A percentile compares a stretch with the other conserved stretches of the same genome.
Conservation (phyloP, 2,113 vertebrate genomes). For the Furnarius figulus region DNA sequence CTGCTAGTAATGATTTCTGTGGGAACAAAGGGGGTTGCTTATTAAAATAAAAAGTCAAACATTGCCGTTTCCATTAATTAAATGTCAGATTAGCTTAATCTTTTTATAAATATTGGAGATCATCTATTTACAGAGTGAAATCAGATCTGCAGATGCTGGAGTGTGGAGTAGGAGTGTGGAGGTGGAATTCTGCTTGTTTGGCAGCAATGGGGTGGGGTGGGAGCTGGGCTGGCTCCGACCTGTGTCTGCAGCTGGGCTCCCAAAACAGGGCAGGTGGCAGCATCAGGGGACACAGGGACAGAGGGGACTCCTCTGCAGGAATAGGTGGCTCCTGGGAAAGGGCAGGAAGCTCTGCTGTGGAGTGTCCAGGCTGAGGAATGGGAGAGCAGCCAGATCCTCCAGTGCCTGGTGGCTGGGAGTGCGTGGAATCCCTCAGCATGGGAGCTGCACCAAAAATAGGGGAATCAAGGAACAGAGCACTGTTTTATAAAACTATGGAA, state of each 20-base stretch:
- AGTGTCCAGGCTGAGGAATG: not conserved
- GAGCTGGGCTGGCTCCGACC: not conserved
- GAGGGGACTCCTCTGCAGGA: not conserved
- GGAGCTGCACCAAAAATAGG: accelerated
- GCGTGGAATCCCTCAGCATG: not conserved
- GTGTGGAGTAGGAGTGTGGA: not conserved
- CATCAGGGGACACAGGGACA: accelerated
- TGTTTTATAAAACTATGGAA: not conserved
- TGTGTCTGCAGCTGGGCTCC: not conserved
- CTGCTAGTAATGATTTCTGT: constrained; percentile 43
- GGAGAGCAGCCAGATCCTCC: not conserved
- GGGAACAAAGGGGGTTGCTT: constrained; percentile 44
- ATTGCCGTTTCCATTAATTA: constrained; percentile 58
- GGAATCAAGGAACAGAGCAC: not conserved
- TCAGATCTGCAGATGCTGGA: not conserved
- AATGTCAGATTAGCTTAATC: constrained; percentile 68
- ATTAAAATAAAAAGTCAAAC: constrained; percentile 64
- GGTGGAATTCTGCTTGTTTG: not conserved
- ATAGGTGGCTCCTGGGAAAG: not conserved
- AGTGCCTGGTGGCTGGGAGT: not conserved
- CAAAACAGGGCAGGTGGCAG: not conserved
- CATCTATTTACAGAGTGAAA: constrained; percentile 41
- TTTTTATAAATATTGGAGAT: constrained; percentile 67
- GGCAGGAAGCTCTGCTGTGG: not conserved
- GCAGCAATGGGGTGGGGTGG: not conserved